These are phyloP conservation scores for Salvator merianae DNA, from an alignment of 2,113 vertebrate genomes.

Conservation along the genomic window DNA sequence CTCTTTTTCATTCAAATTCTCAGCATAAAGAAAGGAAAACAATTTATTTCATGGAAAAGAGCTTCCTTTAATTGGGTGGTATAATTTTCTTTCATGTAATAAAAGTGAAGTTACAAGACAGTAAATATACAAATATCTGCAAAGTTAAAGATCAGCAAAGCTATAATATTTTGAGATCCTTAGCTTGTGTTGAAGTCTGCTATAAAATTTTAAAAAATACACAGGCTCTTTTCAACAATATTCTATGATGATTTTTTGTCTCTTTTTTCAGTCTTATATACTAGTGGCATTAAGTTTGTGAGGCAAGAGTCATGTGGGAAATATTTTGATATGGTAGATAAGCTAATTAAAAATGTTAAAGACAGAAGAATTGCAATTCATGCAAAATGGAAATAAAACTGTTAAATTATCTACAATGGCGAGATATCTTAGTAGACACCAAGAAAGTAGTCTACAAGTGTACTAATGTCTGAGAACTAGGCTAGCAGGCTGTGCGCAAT, in stretches of 20 bases:
- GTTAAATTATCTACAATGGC: background rate
- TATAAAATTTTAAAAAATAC: background rate
- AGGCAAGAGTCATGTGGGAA: background rate
- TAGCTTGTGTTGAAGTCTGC: background rate
- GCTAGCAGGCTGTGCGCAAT: no score
- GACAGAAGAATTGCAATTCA: background rate
- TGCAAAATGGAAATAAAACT: background rate
- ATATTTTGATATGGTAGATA: background rate
- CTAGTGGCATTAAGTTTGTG: background rate
- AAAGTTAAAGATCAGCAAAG: background rate
- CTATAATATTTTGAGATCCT: background rate
- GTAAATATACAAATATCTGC: background rate
- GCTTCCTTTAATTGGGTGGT: background rate
- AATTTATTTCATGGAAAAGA: conserved; percentile 4
- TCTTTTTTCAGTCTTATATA: no score
- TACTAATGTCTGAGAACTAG: no score
- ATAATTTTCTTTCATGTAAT: conserved; percentile 1
- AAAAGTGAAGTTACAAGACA: background rate
- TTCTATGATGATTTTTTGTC: background rate
- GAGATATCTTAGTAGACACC: no score
- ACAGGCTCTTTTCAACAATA: background rate
- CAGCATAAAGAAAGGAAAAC: background rate
- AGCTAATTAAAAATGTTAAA: background rate
- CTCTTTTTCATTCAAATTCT: background rate
- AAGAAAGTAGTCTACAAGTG: no score